phyloP scores from a whole-genome alignment of 2,113 vertebrate genomes.

The Otus sunia region DNA sequence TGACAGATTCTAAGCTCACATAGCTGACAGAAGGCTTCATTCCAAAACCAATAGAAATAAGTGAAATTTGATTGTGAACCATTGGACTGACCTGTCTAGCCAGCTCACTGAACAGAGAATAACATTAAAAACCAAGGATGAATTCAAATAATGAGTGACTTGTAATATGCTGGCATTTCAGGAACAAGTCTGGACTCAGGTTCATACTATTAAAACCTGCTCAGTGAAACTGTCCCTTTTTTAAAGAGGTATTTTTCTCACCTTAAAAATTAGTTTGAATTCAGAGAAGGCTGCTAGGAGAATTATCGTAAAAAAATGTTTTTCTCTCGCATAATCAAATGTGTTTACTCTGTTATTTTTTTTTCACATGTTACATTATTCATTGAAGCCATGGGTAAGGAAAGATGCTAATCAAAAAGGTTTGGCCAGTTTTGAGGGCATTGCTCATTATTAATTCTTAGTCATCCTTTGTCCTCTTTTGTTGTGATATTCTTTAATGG shows the following conservation, averaged over 20 bases:
- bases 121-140: not conserved
- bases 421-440: not conserved
- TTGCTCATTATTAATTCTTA: slow-evolving; percentile 3
- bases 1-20: not conserved
- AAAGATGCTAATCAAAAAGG: slow-evolving; percentile 17
- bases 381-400: not conserved
- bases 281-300: not conserved
- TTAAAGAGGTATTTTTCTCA: slow-evolving; percentile 14
- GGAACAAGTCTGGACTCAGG: not conserved
- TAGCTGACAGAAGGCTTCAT: not conserved
- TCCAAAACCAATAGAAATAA: not conserved
- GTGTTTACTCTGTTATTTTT: not conserved
- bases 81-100: not conserved
- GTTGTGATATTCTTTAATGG: not conserved
- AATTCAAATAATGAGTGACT: not conserved
- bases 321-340: slow-evolving; percentile 9
- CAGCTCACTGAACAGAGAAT: not conserved
- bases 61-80: not conserved
- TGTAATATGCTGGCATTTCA: not conserved
- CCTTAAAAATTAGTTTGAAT: slow-evolving; percentile 6
- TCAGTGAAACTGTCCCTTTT: not conserved
- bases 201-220: not conserved
- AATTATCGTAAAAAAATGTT: not conserved
- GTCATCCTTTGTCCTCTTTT: slow-evolving; percentile 9
- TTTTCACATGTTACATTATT: not conserved